Conservation (phyloP, 2,113 vertebrate species). For the Trichomycterus rosablanca region DNA sequence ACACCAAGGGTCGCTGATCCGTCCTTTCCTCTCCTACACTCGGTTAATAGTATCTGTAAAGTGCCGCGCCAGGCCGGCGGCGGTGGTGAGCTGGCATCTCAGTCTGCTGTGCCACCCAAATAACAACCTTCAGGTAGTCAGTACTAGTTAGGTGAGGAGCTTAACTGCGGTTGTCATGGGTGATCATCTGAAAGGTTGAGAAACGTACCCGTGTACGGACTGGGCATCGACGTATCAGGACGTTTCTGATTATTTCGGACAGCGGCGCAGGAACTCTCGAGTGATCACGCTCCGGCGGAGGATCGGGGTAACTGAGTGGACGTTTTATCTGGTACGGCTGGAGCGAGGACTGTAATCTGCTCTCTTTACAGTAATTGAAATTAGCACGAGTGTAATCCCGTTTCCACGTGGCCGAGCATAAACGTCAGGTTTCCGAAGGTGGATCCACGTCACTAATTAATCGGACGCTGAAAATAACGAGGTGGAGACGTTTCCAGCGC, state of each 20-base stretch:
- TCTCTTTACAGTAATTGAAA: slow-evolving; percentile 27
- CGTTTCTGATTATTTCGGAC: not conserved
- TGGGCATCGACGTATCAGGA: not conserved
- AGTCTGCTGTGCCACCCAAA: too few species aligned
- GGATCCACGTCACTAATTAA: slow-evolving; percentile 7
- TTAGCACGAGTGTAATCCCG: slow-evolving; percentile 26
- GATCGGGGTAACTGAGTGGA: not conserved
- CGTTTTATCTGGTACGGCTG: slow-evolving; percentile 16
- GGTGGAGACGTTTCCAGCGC: not conserved
- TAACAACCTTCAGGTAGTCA: too few species aligned
- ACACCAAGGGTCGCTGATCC: too few species aligned
- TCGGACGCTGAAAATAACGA: slow-evolving; percentile 17
- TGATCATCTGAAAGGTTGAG: too few species aligned
- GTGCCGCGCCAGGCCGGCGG: too few species aligned
- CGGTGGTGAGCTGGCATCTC: too few species aligned
- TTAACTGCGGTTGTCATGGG: too few species aligned
- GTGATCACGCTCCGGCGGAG: not conserved
- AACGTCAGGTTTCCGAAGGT: slow-evolving; percentile 1
- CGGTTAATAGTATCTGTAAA: too few species aligned
- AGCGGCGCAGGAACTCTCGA: not conserved
- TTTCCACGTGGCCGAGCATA: slow-evolving; percentile 15
- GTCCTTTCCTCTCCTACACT: too few species aligned
- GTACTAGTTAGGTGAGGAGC: too few species aligned
- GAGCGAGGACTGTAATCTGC: slow-evolving; percentile 13
- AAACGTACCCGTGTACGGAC: not conserved